Conservation (phyloP, 1,140 invertebrate species). For the Lamellibrachia luymesi region DNA sequence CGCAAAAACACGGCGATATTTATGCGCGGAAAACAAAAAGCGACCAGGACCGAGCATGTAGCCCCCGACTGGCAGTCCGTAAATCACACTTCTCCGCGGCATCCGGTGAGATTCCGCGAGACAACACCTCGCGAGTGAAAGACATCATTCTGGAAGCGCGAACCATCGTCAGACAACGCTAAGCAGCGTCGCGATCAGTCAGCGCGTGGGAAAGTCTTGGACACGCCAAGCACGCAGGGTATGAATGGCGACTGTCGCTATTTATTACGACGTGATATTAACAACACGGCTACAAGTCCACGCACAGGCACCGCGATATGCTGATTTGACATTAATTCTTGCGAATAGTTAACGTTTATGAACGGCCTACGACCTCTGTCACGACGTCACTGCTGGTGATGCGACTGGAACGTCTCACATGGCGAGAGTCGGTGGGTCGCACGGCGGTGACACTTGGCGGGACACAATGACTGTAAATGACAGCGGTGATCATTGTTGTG, state of each 20-base stretch:
- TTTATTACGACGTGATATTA: not conserved
- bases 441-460: not conserved
- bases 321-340: not conserved
- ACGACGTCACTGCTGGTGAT: not conserved
- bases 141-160: not conserved
- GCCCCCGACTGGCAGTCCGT: not conserved
- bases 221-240: not conserved
- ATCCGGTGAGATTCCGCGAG: constrained; percentile 2
- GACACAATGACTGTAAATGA: not conserved
- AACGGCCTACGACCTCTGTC: not conserved
- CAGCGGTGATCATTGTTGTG: not conserved
- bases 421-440: not conserved
- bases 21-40: not conserved
- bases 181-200: not conserved
- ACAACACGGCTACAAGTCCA: not conserved
- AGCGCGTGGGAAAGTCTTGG: constrained; percentile 2
- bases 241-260: not conserved
- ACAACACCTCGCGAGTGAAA: not conserved
- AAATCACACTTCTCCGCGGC: not conserved
- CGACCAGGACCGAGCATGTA: not conserved
- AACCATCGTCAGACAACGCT: not conserved
- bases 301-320: not conserved
- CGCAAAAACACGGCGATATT: not conserved
- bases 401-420: not conserved
- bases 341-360: not conserved